Conservation (phyloP, 2,113 vertebrate genomes). For the Redunca redunca region DNA sequence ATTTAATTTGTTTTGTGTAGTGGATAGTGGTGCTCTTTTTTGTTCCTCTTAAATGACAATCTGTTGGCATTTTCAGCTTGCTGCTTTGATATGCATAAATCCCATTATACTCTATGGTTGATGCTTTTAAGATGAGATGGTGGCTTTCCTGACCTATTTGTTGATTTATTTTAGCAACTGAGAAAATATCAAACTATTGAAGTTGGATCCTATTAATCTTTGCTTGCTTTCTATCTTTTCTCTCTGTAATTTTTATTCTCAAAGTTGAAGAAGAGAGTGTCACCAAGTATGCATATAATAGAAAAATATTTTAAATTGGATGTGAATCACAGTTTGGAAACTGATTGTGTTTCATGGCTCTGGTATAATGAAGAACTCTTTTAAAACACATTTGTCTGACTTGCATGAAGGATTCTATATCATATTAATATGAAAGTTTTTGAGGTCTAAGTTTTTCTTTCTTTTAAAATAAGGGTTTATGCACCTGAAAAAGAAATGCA, state of each 20-base stretch:
- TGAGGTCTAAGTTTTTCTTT: slow-evolving; percentile 7
- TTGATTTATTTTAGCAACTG: slow-evolving; percentile 57
- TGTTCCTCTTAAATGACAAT: slow-evolving; percentile 33
- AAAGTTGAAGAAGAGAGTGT: neutral
- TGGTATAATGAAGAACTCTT: slow-evolving; percentile 11
- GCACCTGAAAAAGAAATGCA: neutral
- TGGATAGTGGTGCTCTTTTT: neutral
- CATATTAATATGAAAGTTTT: slow-evolving; percentile 37
- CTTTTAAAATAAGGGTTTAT: slow-evolving; percentile 7
- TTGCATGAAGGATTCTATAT: slow-evolving; percentile 15
- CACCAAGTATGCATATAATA: neutral
- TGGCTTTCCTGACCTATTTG: slow-evolving; percentile 17
- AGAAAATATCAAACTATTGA: slow-evolving; percentile 31
- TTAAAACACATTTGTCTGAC: slow-evolving; percentile 31
- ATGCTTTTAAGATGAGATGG: slow-evolving; percentile 39
- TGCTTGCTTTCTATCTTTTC: neutral
- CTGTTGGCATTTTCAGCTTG: slow-evolving; percentile 30
- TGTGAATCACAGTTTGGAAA: slow-evolving; percentile 30
- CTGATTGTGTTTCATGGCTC: neutral
- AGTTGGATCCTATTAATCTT: slow-evolving; percentile 23
- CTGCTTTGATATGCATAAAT: slow-evolving; percentile 44
- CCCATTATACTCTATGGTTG: slow-evolving; percentile 20
- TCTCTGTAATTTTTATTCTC: slow-evolving; percentile 41
- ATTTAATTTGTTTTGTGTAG: slow-evolving; percentile 4
- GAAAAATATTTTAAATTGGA: neutral